These are phyloP conservation scores for Dione vanillae DNA, from an alignment of 2,888 invertebrate species.

Conservation along the genomic window DNA sequence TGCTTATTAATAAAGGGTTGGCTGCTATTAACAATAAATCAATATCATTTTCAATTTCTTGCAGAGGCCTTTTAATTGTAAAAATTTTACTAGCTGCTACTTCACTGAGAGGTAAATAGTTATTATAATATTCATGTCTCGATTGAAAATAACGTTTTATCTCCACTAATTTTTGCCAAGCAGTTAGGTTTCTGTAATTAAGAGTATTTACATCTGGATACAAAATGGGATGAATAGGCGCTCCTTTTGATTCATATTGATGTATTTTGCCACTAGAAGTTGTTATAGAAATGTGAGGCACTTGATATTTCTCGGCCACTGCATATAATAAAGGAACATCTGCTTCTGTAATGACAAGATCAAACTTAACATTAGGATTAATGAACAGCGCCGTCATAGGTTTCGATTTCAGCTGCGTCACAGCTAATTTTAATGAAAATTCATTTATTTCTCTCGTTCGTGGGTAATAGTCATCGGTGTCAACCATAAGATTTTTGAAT, in stretches of 20 bases:
- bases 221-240: conserved; percentile 77
- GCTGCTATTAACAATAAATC: conserved; percentile 73
- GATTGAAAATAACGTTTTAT: conserved; percentile 64
- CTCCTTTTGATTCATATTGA: conserved; percentile 80
- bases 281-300: conserved; percentile 81
- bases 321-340: conserved; percentile 77
- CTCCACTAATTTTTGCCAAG: conserved; percentile 69
- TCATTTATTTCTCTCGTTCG: conserved; percentile 66
- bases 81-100: conserved; percentile 70
- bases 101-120: conserved; percentile 67
- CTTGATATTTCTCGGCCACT: conserved; percentile 80
- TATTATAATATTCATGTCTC: conserved; percentile 68
- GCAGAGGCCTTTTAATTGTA: conserved; percentile 64
- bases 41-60: conserved; percentile 72
- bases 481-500: conserved; percentile 63
- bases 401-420: conserved; percentile 72
- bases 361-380: conserved; percentile 78
- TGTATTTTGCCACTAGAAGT: conserved; percentile 76
- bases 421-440: conserved; percentile 65
- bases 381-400: conserved; percentile 69
- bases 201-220: conserved; percentile 80
- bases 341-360: conserved; percentile 83
- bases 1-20: conserved; percentile 70
- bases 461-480: conserved; percentile 69
- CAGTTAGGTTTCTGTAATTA: conserved; percentile 67